Conservation (phyloP, 2,113 vertebrate species). For the Cololabis saira region DNA sequence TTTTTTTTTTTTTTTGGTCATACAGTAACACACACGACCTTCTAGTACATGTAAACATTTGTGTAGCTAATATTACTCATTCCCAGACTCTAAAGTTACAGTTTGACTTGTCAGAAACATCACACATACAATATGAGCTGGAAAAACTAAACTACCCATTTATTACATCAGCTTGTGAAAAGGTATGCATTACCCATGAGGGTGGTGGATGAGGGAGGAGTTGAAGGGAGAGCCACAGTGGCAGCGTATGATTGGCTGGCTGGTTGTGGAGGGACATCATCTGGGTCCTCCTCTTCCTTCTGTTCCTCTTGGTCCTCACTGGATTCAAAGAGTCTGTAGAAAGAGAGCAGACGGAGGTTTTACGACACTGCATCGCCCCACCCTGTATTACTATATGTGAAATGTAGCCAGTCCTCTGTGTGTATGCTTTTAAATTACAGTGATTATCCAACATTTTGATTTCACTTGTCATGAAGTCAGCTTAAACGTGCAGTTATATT, state of each 20-base stretch:
- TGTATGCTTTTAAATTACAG: too few relatives aligned
- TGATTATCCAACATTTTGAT: neutral
- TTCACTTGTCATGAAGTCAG: neutral
- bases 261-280: conserved; percentile 78
- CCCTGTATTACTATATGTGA: neutral
- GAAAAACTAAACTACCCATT: too few relatives aligned
- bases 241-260: conserved; percentile 90
- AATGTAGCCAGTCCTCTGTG: too few relatives aligned
- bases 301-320: conserved; percentile 72
- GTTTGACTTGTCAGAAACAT: too few relatives aligned
- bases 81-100: too few relatives aligned
- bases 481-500: neutral
- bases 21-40: too few relatives aligned
- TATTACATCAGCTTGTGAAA: neutral
- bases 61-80: too few relatives aligned
- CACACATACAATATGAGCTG: too few relatives aligned
- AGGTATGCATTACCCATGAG: conserved; percentile 82
- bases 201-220: conserved; percentile 83
- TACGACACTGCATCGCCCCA: neutral
- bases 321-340: conserved; percentile 84
- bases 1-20: too few relatives aligned
- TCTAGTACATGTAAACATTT: too few relatives aligned
- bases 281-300: conserved; percentile 80
- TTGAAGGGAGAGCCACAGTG: conserved; percentile 89
- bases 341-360: neutral